phyloP scores from a whole-genome alignment of 1,140 invertebrate species.

The Cydia amplana region DNA sequence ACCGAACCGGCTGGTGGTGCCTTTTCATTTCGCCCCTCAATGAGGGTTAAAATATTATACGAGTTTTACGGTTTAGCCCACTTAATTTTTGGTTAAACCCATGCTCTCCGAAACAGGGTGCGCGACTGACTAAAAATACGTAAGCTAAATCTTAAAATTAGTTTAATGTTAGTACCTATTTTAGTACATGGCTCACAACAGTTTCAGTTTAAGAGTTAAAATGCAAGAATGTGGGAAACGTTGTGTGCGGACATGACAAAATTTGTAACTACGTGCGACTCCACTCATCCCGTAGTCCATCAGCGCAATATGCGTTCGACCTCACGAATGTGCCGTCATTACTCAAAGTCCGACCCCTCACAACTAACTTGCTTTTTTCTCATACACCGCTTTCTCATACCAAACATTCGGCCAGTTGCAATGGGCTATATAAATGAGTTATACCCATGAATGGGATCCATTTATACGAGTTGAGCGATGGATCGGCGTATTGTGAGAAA shows the following conservation, averaged over 20 bases:
- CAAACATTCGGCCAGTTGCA: constrained; percentile 26
- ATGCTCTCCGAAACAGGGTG: too few species aligned
- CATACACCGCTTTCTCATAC: constrained; percentile 36
- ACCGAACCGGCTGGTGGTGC: too few species aligned
- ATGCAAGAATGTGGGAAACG: too few species aligned
- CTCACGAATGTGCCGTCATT: constrained; percentile 68
- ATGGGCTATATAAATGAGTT: constrained; percentile 32
- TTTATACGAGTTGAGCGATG: constrained; percentile 30
- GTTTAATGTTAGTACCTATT: too few species aligned
- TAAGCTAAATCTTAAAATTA: too few species aligned
- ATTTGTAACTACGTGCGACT: constrained; percentile 21
- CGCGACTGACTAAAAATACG: too few species aligned
- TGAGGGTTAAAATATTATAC: too few species aligned
- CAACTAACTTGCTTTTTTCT: constrained; percentile 61
- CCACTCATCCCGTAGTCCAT: constrained; percentile 38
- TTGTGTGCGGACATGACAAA: neutral
- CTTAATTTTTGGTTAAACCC: too few species aligned
- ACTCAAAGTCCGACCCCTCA: constrained; percentile 62
- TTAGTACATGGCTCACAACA: too few species aligned
- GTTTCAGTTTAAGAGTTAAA: too few species aligned
- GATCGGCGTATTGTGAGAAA: constrained; percentile 24
- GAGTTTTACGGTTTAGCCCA: too few species aligned
- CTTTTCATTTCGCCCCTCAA: too few species aligned
- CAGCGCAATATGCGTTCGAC: constrained; percentile 67
- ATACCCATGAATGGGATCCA: constrained; percentile 30